A percentile compares a stretch with the other conserved stretches of the same genome.
phyloP scores from a whole-genome alignment of 2,113 vertebrate species.

The Globicephala melas region DNA sequence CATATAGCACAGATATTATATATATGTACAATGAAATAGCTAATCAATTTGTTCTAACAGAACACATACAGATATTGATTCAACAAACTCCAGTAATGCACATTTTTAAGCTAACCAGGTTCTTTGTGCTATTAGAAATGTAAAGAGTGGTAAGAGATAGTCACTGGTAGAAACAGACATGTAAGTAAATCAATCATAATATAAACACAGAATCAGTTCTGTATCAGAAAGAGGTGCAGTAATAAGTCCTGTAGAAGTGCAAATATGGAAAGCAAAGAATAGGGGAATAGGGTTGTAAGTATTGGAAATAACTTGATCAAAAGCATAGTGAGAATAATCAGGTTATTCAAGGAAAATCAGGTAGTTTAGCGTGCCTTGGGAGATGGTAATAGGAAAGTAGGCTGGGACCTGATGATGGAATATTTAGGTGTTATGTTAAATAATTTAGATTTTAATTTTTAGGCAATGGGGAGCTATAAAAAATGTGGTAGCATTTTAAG shows the following conservation, averaged over 20 bases:
- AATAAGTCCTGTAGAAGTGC: neutral
- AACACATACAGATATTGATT: neutral
- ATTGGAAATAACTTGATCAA: neutral
- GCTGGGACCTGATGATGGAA: neutral
- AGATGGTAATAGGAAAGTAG: neutral
- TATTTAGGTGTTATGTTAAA: neutral
- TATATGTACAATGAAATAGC: neutral
- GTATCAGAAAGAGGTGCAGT: neutral
- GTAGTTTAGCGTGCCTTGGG: neutral
- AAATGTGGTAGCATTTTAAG: slow-evolving; percentile 14
- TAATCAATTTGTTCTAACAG: neutral
- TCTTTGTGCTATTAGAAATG: neutral
- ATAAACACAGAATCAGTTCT: neutral
- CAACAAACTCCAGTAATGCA: neutral
- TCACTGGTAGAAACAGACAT: neutral
- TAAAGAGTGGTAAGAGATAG: slow-evolving; percentile 6
- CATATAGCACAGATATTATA: neutral
- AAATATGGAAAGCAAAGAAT: neutral
- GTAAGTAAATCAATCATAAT: neutral
- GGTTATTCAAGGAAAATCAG: slow-evolving; percentile 3
- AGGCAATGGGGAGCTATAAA: neutral
- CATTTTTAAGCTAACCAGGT: neutral
- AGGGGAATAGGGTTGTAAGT: neutral
- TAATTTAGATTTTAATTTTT: slow-evolving; percentile 27
- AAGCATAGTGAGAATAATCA: neutral